Conservation (phyloP, 2,888 invertebrate species). For the Cheilosia pagana region DNA sequence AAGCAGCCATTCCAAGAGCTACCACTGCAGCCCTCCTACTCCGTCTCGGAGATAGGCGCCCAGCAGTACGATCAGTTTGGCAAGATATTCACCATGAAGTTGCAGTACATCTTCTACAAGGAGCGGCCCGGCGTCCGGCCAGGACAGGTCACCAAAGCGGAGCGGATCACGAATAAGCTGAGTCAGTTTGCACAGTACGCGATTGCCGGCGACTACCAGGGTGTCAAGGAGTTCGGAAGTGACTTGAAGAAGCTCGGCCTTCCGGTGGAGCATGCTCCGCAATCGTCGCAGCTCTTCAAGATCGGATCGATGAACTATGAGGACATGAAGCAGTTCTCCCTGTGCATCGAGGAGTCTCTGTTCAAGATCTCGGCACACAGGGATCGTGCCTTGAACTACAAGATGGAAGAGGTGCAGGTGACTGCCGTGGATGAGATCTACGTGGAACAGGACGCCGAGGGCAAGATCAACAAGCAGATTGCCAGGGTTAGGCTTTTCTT, state of each 20-base stretch:
- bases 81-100: constrained; percentile 98
- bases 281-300: constrained; percentile 97
- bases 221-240: constrained; percentile 96
- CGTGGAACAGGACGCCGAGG: constrained; percentile 94
- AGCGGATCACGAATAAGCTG: constrained; percentile 94
- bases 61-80: constrained; percentile 99
- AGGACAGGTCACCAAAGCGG: constrained; percentile 96
- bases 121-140: constrained; percentile 98
- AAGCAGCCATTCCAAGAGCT: constrained; percentile 98
- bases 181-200: constrained; percentile 97
- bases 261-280: constrained; percentile 98
- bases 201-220: constrained; percentile 96
- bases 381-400: constrained; percentile 95
- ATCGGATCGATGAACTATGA: constrained; percentile 95
- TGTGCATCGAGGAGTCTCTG: constrained; percentile 95
- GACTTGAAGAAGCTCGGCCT: constrained; percentile 96
- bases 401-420: constrained; percentile 98
- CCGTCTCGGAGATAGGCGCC: constrained; percentile 96
- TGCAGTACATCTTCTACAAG: constrained; percentile 98
- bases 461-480: constrained; percentile 93
- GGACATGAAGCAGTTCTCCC: constrained; percentile 95
- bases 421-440: constrained; percentile 96
- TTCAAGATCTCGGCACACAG: constrained; percentile 93
- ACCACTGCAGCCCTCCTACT: constrained; percentile 96
- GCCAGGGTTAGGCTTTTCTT: constrained; percentile 98